Percentiles rank a stretch among this genome's conserved stretches.
Conservation (phyloP, 2,113 vertebrate species). For the Microcebus ravelobensis region DNA sequence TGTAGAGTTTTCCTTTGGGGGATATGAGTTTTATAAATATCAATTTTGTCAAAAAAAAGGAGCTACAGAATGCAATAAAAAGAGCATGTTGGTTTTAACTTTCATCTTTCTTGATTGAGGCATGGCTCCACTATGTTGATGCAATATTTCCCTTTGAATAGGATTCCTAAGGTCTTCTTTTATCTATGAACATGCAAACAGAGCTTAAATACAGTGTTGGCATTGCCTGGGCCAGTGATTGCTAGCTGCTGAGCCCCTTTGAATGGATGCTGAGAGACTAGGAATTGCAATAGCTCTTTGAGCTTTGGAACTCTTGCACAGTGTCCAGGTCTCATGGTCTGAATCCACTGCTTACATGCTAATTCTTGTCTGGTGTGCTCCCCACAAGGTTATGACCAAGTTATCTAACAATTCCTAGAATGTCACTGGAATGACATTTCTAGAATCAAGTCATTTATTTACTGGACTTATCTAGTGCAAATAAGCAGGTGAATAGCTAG, state of each 20-base stretch:
- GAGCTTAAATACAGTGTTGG: neutral
- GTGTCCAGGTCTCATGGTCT: neutral
- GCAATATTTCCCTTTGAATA: neutral
- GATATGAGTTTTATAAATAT: conserved; percentile 20
- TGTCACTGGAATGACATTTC: conserved; percentile 50
- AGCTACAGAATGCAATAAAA: neutral
- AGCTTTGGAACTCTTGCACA: neutral
- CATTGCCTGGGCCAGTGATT: neutral
- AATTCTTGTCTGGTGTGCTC: neutral
- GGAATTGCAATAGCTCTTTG: neutral
- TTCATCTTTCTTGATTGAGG: neutral
- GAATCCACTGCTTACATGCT: neutral
- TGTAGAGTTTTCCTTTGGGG: neutral
- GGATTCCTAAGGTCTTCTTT: conserved; percentile 15
- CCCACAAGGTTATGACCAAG: neutral
- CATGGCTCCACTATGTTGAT: neutral
- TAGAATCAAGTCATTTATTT: conserved; percentile 48
- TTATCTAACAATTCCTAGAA: neutral
- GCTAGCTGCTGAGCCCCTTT: neutral
- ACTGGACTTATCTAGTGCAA: neutral
- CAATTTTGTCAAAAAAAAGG: neutral
- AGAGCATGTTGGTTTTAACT: neutral
- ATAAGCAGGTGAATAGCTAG: neutral
- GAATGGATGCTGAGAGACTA: neutral
- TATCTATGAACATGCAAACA: neutral